Base-by-base conservation (phyloP, 2,888 invertebrate genomes). In the Xanthia togata region DNA sequence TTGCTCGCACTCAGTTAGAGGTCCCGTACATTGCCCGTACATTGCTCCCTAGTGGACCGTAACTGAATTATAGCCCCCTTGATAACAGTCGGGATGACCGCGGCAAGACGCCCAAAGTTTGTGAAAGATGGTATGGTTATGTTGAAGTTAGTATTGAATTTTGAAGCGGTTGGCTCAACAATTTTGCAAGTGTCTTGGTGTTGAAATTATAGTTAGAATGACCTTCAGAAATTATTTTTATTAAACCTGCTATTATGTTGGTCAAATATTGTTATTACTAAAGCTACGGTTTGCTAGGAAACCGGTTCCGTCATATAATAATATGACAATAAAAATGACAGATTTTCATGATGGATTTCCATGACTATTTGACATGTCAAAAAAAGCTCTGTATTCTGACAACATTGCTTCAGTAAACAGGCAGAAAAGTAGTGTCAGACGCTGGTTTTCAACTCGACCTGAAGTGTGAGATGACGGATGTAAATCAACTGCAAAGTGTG, bases 51-150 rank as follows among this genome's bases (percentile, higher is more conserved):
- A 0, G 82, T 60, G 81, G 44, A 77, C 68, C 70, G 68, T 88
- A 87, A 85, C 89, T 88, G 86, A 89, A 80, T 89, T 89, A 89
- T 84, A 75, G 88, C 73, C 73, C 93, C 89, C 92, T 70, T 76
- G 90, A 78, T 89, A 83, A 68, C 76, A 78, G 71, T 79, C 57
- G 70, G 82, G 81, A 84, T 87, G 91, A 88, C 90, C 89, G 84
- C 84, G 83, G 80, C 82, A 88, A 88, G 88, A 88, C 76, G 87
- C 79, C 75, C 72, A 72, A 89, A 90, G 86, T 89, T 90, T 63
- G 41, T 70, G 59, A 74, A 81, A 80, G 73, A 75, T 53, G 64
- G 68, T 82, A 81, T 78, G 67, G 65, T 79, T 67, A 76, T 70
- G 84, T 63, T 26, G 63, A 50, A 72, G 82, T 82, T 79, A 9